Percentiles rank a stretch among this genome's conserved stretches.
Conservation (phyloP, 1,140 invertebrate species). For the Macrobrachium nipponense region DNA sequence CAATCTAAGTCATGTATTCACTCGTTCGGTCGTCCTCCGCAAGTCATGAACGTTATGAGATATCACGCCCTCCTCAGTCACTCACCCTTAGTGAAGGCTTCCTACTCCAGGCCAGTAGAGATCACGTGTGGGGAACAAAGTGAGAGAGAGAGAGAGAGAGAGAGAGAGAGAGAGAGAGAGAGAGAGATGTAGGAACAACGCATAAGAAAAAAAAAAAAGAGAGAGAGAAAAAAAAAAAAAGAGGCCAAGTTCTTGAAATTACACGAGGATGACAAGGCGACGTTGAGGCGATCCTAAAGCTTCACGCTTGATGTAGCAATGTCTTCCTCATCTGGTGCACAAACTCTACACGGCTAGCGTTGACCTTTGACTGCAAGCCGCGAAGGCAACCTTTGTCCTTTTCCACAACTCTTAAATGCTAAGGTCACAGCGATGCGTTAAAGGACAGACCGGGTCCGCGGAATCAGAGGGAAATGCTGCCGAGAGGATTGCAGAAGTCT, state of each 20-base stretch:
- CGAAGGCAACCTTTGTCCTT: constrained; percentile 14
- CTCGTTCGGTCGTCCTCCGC: background rate
- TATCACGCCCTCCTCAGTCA: no score
- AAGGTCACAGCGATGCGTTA: constrained; percentile 17
- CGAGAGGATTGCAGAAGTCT: no score
- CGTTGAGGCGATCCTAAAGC: background rate
- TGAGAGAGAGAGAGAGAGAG: background rate
- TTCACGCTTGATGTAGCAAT: background rate
- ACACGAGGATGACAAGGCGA: constrained; percentile 8
- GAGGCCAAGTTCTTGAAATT: background rate
- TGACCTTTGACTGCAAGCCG: background rate
- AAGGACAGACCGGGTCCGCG: background rate
- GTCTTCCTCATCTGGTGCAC: constrained; percentile 18
- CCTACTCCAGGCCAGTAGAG: no score
- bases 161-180: no score
- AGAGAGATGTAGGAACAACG: background rate
- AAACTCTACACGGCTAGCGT: background rate
- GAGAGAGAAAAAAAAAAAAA: background rate
- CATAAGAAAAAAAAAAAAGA: no score
- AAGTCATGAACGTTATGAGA: no score
- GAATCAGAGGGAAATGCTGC: no score
- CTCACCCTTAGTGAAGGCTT: no score
- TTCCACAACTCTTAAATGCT: constrained; percentile 8
- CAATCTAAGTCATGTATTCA: background rate
- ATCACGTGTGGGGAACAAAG: no score